phyloP scores from a whole-genome alignment of 2,888 invertebrate species.

The Dinocampus coccinellae region DNA sequence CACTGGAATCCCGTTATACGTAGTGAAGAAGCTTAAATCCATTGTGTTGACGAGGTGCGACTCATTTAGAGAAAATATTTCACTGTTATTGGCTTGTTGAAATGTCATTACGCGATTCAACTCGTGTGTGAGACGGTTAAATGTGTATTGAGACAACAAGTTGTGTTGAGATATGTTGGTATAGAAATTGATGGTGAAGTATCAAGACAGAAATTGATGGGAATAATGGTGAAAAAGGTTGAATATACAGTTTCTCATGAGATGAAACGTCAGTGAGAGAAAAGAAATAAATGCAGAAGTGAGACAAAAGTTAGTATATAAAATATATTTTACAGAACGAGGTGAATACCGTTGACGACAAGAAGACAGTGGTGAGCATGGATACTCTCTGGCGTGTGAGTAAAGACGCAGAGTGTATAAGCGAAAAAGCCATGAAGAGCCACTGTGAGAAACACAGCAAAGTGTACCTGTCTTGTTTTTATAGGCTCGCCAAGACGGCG shows the following conservation, averaged over 20 bases:
- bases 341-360: constrained; percentile 19
- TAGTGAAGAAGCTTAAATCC: constrained; percentile 43
- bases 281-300: neutral
- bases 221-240: neutral
- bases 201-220: neutral
- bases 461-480: constrained; percentile 70
- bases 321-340: neutral
- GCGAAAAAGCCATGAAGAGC: constrained; percentile 55
- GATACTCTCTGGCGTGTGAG: too few relatives aligned
- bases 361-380: constrained; percentile 31
- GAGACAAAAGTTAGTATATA: neutral
- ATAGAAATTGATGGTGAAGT: neutral
- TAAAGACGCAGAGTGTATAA: constrained; percentile 54
- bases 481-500: constrained; percentile 66
- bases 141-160: neutral
- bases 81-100: neutral
- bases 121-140: neutral
- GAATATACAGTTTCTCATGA: neutral
- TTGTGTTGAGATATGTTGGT: neutral
- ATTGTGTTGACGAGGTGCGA: constrained; percentile 35
- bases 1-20: constrained; percentile 43
- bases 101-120: constrained; percentile 31
- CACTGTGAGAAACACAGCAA: constrained; percentile 66
- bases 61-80: constrained; percentile 22
- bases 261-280: neutral